phyloP scores from a whole-genome alignment of 1,140 invertebrate species.

The Drosophila persimilis region DNA sequence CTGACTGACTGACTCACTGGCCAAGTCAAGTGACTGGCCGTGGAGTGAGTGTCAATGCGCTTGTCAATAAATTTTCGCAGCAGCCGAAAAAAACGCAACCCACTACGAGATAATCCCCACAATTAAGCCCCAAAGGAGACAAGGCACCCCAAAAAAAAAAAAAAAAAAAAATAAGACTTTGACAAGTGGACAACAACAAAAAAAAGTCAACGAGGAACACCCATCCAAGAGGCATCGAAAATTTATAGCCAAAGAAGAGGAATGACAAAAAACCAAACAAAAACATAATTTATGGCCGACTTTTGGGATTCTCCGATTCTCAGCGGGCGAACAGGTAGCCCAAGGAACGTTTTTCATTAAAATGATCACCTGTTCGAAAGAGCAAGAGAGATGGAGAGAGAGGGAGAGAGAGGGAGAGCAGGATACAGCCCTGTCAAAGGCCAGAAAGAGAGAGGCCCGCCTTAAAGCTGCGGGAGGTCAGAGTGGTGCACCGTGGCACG shows the following conservation, averaged over 20 bases:
- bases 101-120: conserved; percentile 66
- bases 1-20: conserved; percentile 37
- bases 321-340: conserved; percentile 53
- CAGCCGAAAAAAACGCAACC: conserved; percentile 24
- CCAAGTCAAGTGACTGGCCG: background rate
- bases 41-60: conserved; percentile 51
- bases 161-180: conserved; percentile 40
- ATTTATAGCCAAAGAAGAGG: conserved; percentile 57
- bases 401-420: conserved; percentile 23
- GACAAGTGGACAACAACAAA: conserved; percentile 37
- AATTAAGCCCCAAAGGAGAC: conserved; percentile 58
- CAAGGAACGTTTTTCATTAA: conserved; percentile 64
- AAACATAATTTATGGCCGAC: conserved; percentile 76
- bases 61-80: conserved; percentile 74
- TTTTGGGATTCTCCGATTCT: conserved; percentile 38
- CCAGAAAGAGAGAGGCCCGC: background rate
- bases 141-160: conserved; percentile 46
- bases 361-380: conserved; percentile 72
- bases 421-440: conserved; percentile 10
- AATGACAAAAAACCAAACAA: conserved; percentile 49
- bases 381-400: conserved; percentile 15
- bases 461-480: conserved; percentile 51
- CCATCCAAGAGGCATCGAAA: conserved; percentile 14
- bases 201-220: conserved; percentile 47
- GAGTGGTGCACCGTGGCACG: conserved; percentile 33